Evolutionary conservation across 2,797 vertebrate species (phyloP), one percentile per base, ranked within the genome.

Genomic region (Intellagama lesueurii): DNA sequence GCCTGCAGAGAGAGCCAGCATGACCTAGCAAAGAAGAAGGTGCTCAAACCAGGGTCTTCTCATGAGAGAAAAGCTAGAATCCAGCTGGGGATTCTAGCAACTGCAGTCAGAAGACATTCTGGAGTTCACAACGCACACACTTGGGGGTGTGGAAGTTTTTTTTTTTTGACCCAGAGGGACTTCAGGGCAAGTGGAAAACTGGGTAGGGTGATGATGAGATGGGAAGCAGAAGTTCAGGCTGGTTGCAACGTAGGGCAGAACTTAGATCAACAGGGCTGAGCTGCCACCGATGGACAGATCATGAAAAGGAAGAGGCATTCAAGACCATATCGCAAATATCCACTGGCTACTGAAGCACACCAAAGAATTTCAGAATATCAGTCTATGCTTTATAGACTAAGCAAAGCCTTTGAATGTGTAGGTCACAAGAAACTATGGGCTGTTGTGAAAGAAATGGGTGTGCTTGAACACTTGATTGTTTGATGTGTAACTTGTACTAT

Each of bases 61-160:
- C 66, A 70, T 73, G 83, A 82, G 64, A 84, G 76, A 64, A 82
- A 92, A 88, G 91, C 60, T n/a, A 0, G 0, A 81, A 87, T 91
- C 87, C 92, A 49, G 22, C 28, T 35, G 40, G 81, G 77, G 60
- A 73, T 60, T 11, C 17, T 56, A n/a, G 14, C 49, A 76, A 40
- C 14, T 68, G 85, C 49, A 80, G 85, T 78, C 72, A 56, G 60
- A 66, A 22, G 68, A 35, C 0, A 8, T 87, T 87, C 52, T 79
- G 47, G 77, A 56, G 28, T 52, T 44, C 6, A 79, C 77, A 79
- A 56, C 77, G 52, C 77, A 52, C 40, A 40, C 40, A 40, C 40
- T 40, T 40, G 40, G 24, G 44, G 89, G 19, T 40, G 40, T 40
- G 40, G 40, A 40, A 40, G 40, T 3, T 40, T 40, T 40, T 84